Percentiles rank a stretch among this genome's conserved stretches.
These are phyloP conservation scores for Channa maculata DNA, from an alignment of 2,113 vertebrate species.

Conservation along the genomic window DNA sequence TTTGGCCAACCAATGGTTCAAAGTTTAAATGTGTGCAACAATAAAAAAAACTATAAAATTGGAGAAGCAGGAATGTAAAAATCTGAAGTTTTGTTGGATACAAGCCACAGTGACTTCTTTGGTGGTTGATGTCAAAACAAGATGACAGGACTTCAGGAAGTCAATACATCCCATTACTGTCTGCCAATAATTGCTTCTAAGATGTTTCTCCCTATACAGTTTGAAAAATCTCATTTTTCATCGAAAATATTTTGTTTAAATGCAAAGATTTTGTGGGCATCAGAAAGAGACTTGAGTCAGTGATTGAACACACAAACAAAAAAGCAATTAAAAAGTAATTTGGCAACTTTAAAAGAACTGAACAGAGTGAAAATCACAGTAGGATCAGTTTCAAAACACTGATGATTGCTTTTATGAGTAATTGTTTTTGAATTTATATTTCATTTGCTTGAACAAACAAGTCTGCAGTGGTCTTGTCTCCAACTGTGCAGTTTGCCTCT, in stretches of 20 bases:
- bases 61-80: too few species aligned
- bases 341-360: conserved; percentile 7
- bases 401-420: conserved; percentile 33
- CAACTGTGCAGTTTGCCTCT: conserved; percentile 26
- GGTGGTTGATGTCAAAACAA: background rate
- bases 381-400: conserved; percentile 30
- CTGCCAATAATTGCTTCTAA: background rate
- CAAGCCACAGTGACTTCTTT: background rate
- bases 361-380: conserved; percentile 13
- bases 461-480: conserved; percentile 2
- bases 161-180: background rate
- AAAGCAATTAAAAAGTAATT: conserved; percentile 44
- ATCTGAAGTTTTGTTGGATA: background rate
- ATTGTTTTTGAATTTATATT: conserved; percentile 22
- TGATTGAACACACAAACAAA: conserved; percentile 20
- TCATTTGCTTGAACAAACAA: conserved; percentile 41
- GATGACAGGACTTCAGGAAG: background rate
- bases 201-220: background rate
- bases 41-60: too few species aligned
- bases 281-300: background rate
- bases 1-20: too few species aligned
- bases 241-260: background rate
- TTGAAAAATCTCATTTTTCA: background rate
- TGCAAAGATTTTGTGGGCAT: background rate
- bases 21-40: too few species aligned